Percentiles rank a stretch among this genome's conserved stretches.
Conservation (phyloP, 37 sponge, comb jelly and placozoan genomes). For the Crambe crambe region DNA sequence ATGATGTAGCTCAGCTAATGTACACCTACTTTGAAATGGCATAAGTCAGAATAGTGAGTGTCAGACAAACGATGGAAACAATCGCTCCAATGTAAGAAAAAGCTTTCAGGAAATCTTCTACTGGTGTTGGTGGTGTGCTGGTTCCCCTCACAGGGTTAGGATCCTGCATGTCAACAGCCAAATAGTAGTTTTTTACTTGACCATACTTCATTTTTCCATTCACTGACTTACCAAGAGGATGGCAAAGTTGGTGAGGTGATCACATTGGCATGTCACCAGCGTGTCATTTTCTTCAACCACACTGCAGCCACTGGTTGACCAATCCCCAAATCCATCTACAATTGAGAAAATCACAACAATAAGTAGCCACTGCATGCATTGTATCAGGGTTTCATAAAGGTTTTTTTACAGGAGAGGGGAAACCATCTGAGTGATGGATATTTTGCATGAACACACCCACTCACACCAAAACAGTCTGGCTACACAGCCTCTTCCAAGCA, state of each 20-base stretch:
- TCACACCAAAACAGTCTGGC: too few species aligned
- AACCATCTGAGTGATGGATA: too few species aligned
- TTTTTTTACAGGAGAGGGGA: too few species aligned
- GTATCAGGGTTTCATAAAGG: too few species aligned
- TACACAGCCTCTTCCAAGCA: too few species aligned
- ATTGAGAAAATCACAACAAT: too few species aligned
- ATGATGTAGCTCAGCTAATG: too few species aligned
- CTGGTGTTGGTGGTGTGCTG: too few species aligned
- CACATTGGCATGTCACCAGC: constrained; percentile 19
- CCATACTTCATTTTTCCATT: background rate
- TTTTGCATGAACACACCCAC: too few species aligned
- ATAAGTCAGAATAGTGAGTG: constrained; percentile 5
- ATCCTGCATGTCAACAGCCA: constrained; percentile 4
- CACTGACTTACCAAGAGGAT: constrained; percentile 23
- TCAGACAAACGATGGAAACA: constrained; percentile 3
- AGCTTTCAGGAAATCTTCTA: background rate
- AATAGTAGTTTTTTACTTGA: background rate
- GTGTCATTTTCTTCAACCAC: background rate
- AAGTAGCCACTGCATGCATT: too few species aligned
- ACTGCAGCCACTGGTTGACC: constrained; percentile 32
- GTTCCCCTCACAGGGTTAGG: constrained; percentile 21
- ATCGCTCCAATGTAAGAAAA: constrained; percentile 9
- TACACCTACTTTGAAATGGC: background rate
- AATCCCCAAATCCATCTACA: constrained; percentile 46
- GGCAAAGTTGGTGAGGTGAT: constrained; percentile 42